Conservation (phyloP, 2,113 vertebrate species). For the Steatornis caripensis region DNA sequence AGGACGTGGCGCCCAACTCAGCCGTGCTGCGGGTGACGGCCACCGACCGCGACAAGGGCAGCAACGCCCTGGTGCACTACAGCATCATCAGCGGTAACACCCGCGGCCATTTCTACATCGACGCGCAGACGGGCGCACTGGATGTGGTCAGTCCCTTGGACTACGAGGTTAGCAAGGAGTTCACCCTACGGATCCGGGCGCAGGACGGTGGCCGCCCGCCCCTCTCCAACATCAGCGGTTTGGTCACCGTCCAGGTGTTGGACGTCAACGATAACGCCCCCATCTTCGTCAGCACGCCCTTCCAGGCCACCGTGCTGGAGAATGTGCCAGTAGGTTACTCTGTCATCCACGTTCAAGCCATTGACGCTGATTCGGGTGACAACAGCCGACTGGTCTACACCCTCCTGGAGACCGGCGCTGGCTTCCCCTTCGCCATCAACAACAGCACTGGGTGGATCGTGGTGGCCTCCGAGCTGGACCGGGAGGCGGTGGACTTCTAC, state of each 20-base stretch:
- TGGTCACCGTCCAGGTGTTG: constrained; percentile 90
- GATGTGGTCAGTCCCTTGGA: constrained; percentile 90
- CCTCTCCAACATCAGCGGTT: constrained; percentile 89
- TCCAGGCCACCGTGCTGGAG: constrained; percentile 92
- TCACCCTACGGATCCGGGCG: constrained; percentile 85
- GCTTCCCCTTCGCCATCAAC: constrained; percentile 90
- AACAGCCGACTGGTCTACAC: constrained; percentile 87
- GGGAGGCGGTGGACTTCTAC: constrained; percentile 90
- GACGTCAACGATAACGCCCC: constrained; percentile 94
- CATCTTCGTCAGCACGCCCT: constrained; percentile 94
- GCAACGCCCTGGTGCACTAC: constrained; percentile 90
- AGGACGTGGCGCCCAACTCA: constrained; percentile 80
- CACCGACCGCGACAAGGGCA: constrained; percentile 86
- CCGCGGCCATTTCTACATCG: constrained; percentile 93
- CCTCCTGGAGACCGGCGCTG: constrained; percentile 74
- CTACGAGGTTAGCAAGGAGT: constrained; percentile 92
- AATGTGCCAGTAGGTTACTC: constrained; percentile 91
- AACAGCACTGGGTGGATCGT: constrained; percentile 93
- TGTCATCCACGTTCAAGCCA: constrained; percentile 90
- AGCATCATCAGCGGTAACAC: constrained; percentile 97
- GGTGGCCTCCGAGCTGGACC: constrained; percentile 87
- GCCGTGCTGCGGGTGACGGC: constrained; percentile 87
- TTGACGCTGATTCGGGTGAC: constrained; percentile 90
- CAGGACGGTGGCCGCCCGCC: constrained; percentile 93
- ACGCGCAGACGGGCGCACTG: constrained; percentile 88